Evolutionary conservation across 2,888 invertebrate genomes (phyloP), one percentile per base, ranked within the genome.

Genomic region (Apotomis turbidana): DNA sequence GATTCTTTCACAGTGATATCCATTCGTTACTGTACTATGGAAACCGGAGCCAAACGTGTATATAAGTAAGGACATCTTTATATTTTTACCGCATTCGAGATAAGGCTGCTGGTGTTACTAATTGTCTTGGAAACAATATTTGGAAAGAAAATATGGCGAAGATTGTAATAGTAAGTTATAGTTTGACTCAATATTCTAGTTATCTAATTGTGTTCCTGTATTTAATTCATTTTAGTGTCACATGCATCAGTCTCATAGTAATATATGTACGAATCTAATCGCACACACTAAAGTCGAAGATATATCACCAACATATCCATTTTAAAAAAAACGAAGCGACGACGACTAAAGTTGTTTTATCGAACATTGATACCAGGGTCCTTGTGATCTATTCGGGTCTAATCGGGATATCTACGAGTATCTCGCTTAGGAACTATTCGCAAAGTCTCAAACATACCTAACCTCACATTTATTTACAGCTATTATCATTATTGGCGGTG

Each of bases 41-140:
- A 79, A 82, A 80, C 74, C 79, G 76, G 75, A 79, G 81, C 74
- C 85, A 85, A 89, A 62, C 52, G 58, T 63, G 68, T 90, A 90
- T 90, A 91, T 88, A 91, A 87, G 84, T 83, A 78, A 78, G 78
- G 69, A 77, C 61, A 81, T 79, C 77, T 81, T 83, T 78, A 78
- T 78, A 77, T 75, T 79, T 75, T 80, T 83, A 87, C 85, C 87
- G 78, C 78, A 80, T 81, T 80, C 76, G 76, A 75, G 77, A 80
- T 76, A 79, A 79, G 80, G 78, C 74, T 67, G 55, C 54, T 27
- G 44, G 57, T 71, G 55, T 36, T 67, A 57, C 60, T 8, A 57
- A 67, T 51, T 41, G 9, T 57, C 41, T 5, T n/a, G 55, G 36
- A 44, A 15, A 58, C 3, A 9, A 4, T 15, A 44, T 68, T 59